Evolutionary conservation across 2,113 vertebrate species (phyloP).

Genomic region (Henicopernis longicauda): DNA sequence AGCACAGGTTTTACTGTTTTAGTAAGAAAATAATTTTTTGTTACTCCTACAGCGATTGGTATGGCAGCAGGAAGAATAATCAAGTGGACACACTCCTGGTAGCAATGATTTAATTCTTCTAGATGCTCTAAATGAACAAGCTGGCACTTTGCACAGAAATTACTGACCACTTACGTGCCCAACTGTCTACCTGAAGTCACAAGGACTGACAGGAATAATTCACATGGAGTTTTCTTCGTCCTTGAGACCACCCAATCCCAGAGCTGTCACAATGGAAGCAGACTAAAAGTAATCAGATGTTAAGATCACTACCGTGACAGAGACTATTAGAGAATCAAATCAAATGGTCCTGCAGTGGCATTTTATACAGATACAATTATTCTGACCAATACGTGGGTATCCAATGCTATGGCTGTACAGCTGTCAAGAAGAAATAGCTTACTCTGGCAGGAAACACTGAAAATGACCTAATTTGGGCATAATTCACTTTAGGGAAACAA

Average conservation of each 20-base stretch:
- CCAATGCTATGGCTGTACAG: not conserved
- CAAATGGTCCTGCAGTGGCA: not conserved
- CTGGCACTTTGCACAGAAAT: not conserved
- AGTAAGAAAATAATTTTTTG: not conserved
- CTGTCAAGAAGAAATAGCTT: not conserved
- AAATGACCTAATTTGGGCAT: not conserved
- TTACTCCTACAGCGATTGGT: not conserved
- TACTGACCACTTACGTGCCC: fast-evolving
- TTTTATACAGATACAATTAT: not conserved
- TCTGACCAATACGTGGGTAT: not conserved
- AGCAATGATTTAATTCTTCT: not conserved
- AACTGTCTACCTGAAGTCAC: not conserved
- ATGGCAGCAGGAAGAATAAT: not conserved
- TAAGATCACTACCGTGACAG: not conserved
- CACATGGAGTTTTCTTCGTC: not conserved
- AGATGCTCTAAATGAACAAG: not conserved
- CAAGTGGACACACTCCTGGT: not conserved
- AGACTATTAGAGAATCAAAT: not conserved
- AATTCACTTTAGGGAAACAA: not conserved
- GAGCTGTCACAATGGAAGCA: not conserved
- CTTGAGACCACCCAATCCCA: not conserved
- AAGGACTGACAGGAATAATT: not conserved
- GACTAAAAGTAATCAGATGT: not conserved
- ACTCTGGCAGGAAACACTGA: not conserved
- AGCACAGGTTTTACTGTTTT: not conserved